Evolutionary conservation across 2,888 invertebrate genomes (phyloP).

Genomic region (Drosophila kokeensis): DNA sequence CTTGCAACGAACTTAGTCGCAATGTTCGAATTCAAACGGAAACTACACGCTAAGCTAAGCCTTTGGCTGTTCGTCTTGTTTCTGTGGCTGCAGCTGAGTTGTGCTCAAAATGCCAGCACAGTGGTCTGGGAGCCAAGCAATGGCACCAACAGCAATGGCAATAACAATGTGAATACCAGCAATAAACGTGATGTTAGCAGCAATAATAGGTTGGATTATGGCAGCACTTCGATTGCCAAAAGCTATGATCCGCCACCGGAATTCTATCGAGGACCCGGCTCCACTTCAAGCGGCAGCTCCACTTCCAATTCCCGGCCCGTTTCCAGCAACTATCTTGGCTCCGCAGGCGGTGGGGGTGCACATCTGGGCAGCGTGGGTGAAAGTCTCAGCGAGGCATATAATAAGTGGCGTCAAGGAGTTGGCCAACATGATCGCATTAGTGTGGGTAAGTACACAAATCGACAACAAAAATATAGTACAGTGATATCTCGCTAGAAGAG

Average conservation of each 20-base stretch:
- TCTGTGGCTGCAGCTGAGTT: slow-evolving; percentile 11
- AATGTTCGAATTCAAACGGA: slow-evolving; percentile 50
- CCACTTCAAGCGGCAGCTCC: slow-evolving; percentile 27
- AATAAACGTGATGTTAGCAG: slow-evolving; percentile 43
- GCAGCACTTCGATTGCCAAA: slow-evolving; percentile 66
- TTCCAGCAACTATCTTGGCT: slow-evolving; percentile 5
- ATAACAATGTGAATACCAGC: slow-evolving; percentile 30
- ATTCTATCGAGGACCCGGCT: slow-evolving; percentile 79
- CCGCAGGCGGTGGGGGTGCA: slow-evolving; percentile 10
- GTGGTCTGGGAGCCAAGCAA: slow-evolving; percentile 47
- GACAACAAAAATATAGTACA: neutral
- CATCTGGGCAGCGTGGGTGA: slow-evolving; percentile 55
- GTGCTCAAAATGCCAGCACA: slow-evolving; percentile 49
- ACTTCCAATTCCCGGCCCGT: slow-evolving; percentile 2
- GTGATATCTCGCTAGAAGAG: neutral
- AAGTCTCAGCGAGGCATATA: slow-evolving; percentile 65
- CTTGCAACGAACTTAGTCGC: slow-evolving; percentile 67
- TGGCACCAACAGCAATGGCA: slow-evolving; percentile 22
- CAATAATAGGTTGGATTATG: slow-evolving; percentile 57
- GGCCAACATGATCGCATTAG: slow-evolving; percentile 77
- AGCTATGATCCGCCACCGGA: slow-evolving; percentile 82
- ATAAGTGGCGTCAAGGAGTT: slow-evolving; percentile 70
- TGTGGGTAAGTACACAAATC: slow-evolving; percentile 73
- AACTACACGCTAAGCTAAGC: slow-evolving; percentile 43
- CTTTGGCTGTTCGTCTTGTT: slow-evolving; percentile 25